Percentiles rank a stretch among this genome's conserved stretches.
phyloP scores from a whole-genome alignment of 1,140 invertebrate species.

The Drosophila ironensis region DNA sequence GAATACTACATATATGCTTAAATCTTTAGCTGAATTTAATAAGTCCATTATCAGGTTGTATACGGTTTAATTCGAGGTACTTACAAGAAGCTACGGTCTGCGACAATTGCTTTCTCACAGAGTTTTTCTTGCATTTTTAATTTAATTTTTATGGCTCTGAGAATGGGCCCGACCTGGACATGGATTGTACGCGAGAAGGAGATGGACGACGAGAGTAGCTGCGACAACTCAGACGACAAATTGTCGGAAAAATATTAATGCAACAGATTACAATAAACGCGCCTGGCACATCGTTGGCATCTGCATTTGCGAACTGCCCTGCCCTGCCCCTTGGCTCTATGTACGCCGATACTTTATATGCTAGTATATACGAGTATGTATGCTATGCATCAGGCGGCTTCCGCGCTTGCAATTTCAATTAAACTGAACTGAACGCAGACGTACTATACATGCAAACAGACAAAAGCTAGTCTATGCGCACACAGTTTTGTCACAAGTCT shows the following conservation, averaged over 20 bases:
- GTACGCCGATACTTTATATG: neutral
- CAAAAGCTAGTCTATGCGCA: conserved; percentile 7
- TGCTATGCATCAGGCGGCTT: neutral
- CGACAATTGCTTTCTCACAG: conserved; percentile 33
- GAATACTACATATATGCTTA: no score
- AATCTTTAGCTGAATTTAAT: no score
- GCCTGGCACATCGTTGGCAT: conserved; percentile 55
- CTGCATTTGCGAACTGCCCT: conserved; percentile 46
- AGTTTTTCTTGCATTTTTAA: conserved; percentile 65
- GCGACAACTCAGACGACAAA: conserved; percentile 65
- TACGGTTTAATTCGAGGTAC: no score
- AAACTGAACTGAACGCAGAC: conserved; percentile 49
- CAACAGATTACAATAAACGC: conserved; percentile 80
- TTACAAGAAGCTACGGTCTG: no score
- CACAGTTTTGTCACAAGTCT: conserved; percentile 41
- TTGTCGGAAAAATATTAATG: conserved; percentile 80
- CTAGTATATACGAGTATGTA: neutral
- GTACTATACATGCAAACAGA: conserved; percentile 5
- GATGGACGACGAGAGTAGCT: neutral
- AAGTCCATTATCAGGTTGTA: no score
- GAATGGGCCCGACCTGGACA: neutral
- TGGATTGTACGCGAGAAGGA: no score
- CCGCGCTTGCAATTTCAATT: conserved; percentile 68
- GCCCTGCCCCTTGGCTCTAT: conserved; percentile 8
- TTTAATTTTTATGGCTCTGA: conserved; percentile 58